These are phyloP conservation scores for Hoplias malabaricus DNA, from an alignment of 2,113 vertebrate genomes.

Conservation along the genomic window DNA sequence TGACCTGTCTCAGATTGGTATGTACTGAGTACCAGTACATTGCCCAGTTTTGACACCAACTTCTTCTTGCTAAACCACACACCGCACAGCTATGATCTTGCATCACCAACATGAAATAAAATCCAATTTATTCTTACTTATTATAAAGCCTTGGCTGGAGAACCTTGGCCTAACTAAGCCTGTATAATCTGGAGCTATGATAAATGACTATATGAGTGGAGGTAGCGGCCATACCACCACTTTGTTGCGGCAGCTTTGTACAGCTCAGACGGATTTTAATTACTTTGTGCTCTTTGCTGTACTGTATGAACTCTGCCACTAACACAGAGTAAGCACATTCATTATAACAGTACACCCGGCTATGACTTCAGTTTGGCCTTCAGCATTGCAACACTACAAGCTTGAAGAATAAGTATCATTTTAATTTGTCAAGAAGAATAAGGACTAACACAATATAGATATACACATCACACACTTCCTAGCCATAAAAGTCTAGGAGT, in stretches of 20 bases:
- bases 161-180: conserved; percentile 2
- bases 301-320: conserved; percentile 14
- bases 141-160: background rate
- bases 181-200: conserved; percentile 28
- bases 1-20: too few species aligned
- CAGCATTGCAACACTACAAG: background rate
- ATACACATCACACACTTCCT: background rate
- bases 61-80: background rate
- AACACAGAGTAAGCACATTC: background rate
- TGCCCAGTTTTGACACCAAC: too few species aligned
- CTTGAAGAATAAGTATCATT: too few species aligned
- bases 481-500: too few species aligned
- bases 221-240: background rate
- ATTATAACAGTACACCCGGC: background rate
- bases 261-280: conserved; percentile 25
- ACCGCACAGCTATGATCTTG: too few species aligned
- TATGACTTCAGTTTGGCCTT: background rate
- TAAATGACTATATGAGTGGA: conserved; percentile 7
- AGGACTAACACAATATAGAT: background rate
- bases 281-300: conserved; percentile 31
- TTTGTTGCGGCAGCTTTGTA: conserved; percentile 3
- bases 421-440: background rate
- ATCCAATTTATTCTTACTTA: background rate
- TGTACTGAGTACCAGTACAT: too few species aligned
- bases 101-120: background rate